phyloP scores from a whole-genome alignment of 2,888 invertebrate genomes.

The Hirtodrosophila trivittata region DNA sequence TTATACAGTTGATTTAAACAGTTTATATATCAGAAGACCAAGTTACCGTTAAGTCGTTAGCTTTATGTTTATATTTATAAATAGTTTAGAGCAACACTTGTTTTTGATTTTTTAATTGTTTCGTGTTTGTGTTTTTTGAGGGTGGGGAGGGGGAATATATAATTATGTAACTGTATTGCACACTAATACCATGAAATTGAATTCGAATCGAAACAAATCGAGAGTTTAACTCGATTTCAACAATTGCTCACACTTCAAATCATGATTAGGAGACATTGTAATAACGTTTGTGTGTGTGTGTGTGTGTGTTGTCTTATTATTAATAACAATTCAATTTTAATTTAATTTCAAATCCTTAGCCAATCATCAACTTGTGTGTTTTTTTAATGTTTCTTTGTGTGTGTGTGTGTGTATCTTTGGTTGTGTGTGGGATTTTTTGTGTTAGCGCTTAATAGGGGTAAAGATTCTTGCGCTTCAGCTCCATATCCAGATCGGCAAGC shows the following conservation, averaged over 20 bases:
- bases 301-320: slow-evolving; percentile 15
- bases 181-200: background rate
- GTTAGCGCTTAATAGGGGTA: slow-evolving; percentile 77
- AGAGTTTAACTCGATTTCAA: background rate
- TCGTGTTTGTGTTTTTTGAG: slow-evolving; percentile 16
- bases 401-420: slow-evolving; percentile 16
- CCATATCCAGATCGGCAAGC: slow-evolving; percentile 88
- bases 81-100: slow-evolving; percentile 61
- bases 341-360: slow-evolving; percentile 20
- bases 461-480: slow-evolving; percentile 85
- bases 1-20: slow-evolving; percentile 45
- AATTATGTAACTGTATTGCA: slow-evolving; percentile 1
- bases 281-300: slow-evolving; percentile 1
- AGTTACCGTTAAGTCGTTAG: slow-evolving; percentile 77
- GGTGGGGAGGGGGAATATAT: background rate
- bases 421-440: slow-evolving; percentile 21
- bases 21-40: slow-evolving; percentile 62
- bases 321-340: slow-evolving; percentile 25
- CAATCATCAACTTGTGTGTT: too few relatives aligned
- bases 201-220: background rate
- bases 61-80: slow-evolving; percentile 61
- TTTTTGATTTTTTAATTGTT: slow-evolving; percentile 1
- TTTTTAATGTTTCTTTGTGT: slow-evolving; percentile 13
- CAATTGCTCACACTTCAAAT: slow-evolving; percentile 1
- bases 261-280: background rate